A percentile compares a stretch with the other conserved stretches of the same genome.
phyloP scores from a whole-genome alignment of 2,888 invertebrate genomes.

The Pharmacophagus antenor region DNA sequence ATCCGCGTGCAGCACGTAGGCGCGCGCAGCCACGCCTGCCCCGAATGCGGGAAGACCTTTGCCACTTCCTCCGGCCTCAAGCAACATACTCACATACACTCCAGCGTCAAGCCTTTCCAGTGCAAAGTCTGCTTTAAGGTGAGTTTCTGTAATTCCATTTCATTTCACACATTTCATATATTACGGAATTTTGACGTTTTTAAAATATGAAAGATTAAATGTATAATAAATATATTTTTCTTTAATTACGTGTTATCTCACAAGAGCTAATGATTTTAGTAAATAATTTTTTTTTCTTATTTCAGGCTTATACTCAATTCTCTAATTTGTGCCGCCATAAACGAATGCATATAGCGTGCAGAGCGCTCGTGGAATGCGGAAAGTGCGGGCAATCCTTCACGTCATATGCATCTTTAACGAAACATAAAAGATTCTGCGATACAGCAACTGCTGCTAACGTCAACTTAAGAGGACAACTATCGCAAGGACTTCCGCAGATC shows the following conservation, averaged over 20 bases:
- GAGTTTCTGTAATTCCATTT: conserved; percentile 36
- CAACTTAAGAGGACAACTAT: conserved; percentile 69
- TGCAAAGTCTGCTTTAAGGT: conserved; percentile 98
- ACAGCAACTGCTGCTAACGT: conserved; percentile 82
- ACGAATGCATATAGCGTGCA: conserved; percentile 98
- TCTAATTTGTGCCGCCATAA: conserved; percentile 99
- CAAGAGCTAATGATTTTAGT: too few species aligned
- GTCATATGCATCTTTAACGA: conserved; percentile 94
- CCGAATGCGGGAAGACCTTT: conserved; percentile 99
- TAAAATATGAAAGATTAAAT: too few species aligned
- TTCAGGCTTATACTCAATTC: conserved; percentile 97
- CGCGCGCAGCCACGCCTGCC: conserved; percentile 97
- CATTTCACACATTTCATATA: not conserved
- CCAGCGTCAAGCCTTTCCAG: conserved; percentile 98
- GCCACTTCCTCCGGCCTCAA: conserved; percentile 98
- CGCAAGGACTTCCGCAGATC: conserved; percentile 67
- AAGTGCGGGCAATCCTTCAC: conserved; percentile 97
- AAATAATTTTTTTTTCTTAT: conserved; percentile 42
- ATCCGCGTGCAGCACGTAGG: conserved; percentile 97
- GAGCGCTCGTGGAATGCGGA: conserved; percentile 94
- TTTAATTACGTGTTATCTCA: too few species aligned
- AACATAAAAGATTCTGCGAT: conserved; percentile 98
- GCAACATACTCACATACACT: conserved; percentile 99
- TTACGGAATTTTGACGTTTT: not conserved
- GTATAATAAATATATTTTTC: too few species aligned